These are phyloP conservation scores for Plotosus lineatus DNA, from an alignment of 2,113 vertebrate species.

Conservation along the genomic window DNA sequence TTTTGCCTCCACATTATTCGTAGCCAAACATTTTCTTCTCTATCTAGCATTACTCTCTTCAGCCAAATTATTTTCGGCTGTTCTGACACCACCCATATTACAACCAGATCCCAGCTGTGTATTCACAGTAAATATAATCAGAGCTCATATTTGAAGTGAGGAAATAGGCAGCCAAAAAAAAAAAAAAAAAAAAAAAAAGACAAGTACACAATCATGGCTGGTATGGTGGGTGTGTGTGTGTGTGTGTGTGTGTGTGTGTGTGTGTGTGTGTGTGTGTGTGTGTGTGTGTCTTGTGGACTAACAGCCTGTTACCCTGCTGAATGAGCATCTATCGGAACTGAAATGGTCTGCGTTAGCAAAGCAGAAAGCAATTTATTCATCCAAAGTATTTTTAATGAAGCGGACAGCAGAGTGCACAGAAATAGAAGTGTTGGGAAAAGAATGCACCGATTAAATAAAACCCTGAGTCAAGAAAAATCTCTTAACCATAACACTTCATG, in stretches of 20 bases:
- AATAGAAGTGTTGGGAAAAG: background rate
- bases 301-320: background rate
- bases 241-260: background rate
- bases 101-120: background rate
- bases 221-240: background rate
- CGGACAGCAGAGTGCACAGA: background rate
- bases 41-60: background rate
- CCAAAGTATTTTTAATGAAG: constrained; percentile 12
- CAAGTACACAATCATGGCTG: background rate
- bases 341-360: background rate
- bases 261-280: background rate
- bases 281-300: background rate
- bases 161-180: background rate
- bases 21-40: background rate
- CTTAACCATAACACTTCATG: background rate
- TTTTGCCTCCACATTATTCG: background rate
- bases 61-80: background rate
- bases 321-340: background rate
- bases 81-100: background rate
- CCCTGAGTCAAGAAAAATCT: background rate
- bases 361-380: background rate
- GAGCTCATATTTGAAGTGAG: background rate
- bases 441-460: constrained; percentile 1
- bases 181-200: background rate
- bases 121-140: background rate